Evolutionary conservation across 2,113 vertebrate genomes (phyloP).

Genomic region (Scolopax mira): DNA sequence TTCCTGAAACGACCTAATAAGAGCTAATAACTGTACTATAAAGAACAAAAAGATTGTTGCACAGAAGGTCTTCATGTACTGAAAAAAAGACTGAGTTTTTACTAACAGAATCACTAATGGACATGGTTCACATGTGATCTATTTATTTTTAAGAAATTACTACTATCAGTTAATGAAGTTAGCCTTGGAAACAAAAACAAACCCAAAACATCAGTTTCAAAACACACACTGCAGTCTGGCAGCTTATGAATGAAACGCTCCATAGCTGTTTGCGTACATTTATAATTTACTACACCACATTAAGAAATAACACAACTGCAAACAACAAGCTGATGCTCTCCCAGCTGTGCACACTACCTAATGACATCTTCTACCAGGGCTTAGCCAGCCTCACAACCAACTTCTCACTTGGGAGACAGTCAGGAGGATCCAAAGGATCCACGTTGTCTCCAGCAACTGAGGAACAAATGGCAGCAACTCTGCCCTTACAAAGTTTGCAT

Average conservation of each 20-base stretch:
- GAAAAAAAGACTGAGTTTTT: neutral
- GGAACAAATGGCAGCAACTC: neutral
- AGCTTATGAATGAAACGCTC: slow-evolving; percentile 38
- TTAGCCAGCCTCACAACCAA: neutral
- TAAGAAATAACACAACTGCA: slow-evolving; percentile 25
- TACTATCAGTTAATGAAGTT: neutral
- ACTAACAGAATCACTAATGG: neutral
- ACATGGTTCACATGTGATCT: neutral
- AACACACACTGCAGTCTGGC: neutral
- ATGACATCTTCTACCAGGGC: neutral
- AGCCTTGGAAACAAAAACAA: neutral
- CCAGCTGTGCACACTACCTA: neutral
- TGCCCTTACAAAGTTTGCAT: neutral
- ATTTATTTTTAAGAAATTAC: neutral
- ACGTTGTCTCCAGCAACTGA: neutral
- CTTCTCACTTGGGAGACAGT: neutral
- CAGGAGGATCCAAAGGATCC: neutral
- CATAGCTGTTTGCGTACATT: slow-evolving; percentile 14
- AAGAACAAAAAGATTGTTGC: neutral
- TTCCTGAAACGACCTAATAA: neutral
- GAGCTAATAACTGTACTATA: neutral
- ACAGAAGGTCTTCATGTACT: neutral
- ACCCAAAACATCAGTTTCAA: neutral
- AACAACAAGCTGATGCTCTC: neutral
- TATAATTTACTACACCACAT: slow-evolving; percentile 34